A percentile compares a stretch with the other conserved stretches of the same genome.
Evolutionary conservation across 2,797 vertebrate species (phyloP).

Genomic region (Schizopygopsis malacanthus): DNA sequence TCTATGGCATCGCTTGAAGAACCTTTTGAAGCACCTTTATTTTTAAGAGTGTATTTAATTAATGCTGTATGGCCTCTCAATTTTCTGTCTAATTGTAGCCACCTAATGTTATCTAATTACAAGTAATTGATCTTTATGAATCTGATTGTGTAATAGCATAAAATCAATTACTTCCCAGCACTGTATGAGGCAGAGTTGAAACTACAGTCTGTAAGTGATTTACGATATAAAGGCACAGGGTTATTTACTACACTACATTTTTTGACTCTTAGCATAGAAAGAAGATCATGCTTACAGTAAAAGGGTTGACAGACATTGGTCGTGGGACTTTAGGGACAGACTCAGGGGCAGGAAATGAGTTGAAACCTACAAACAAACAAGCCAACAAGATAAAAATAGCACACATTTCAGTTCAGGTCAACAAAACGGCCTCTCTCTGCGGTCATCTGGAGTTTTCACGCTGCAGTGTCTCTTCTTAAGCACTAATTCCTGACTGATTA

Average conservation of each 20-base stretch:
- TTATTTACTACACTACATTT: not conserved
- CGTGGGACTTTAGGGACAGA: constrained; percentile 76
- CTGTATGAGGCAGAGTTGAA: not conserved
- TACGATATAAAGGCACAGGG: not conserved
- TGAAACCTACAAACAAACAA: constrained; percentile 70
- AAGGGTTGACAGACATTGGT: constrained; percentile 83
- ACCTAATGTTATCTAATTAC: not conserved
- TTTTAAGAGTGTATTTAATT: not conserved
- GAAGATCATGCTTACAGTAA: constrained; percentile 75
- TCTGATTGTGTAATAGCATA: not conserved
- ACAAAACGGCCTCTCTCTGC: not conserved
- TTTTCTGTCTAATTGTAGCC: not conserved
- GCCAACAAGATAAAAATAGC: constrained; percentile 15
- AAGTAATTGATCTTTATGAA: not conserved
- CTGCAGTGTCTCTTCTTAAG: not conserved
- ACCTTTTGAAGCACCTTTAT: too few species aligned
- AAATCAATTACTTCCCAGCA: not conserved
- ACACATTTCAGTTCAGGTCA: not conserved
- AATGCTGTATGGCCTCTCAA: not conserved
- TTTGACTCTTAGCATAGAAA: constrained; percentile 17
- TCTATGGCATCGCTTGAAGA: too few species aligned
- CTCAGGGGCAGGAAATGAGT: constrained; percentile 74
- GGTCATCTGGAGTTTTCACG: not conserved
- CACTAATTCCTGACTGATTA: not conserved
- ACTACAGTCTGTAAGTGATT: not conserved